phyloP scores from a whole-genome alignment of 2,888 invertebrate genomes.

The Cerceris ruficornis region DNA sequence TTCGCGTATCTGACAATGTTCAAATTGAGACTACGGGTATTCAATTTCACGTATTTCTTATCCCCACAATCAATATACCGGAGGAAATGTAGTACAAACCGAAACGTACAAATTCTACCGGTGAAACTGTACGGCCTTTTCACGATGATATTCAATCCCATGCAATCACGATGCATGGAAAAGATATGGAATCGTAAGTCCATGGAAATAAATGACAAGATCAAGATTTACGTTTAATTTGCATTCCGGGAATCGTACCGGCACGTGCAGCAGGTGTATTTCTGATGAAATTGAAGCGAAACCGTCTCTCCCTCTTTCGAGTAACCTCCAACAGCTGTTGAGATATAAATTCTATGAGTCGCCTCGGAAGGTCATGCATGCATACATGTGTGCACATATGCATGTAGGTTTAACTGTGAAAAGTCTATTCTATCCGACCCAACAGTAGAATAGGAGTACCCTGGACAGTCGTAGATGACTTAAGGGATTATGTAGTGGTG shows the following conservation, averaged over 20 bases:
- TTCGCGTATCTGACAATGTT: too few species aligned
- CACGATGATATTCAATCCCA: too few species aligned
- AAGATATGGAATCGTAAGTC: too few species aligned
- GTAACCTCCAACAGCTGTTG: constrained; percentile 41
- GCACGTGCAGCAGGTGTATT: constrained; percentile 55
- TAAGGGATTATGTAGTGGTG: constrained; percentile 60
- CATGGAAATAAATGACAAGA: constrained; percentile 25
- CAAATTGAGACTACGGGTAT: too few species aligned
- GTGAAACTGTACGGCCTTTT: too few species aligned
- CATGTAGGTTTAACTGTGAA: constrained; percentile 49
- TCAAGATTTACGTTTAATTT: constrained; percentile 48
- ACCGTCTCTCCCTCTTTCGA: background rate
- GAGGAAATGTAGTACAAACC: too few species aligned
- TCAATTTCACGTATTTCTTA: too few species aligned
- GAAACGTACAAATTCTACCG: too few species aligned
- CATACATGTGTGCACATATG: constrained; percentile 19
- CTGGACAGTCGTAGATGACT: constrained; percentile 41
- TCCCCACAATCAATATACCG: too few species aligned
- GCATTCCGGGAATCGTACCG: constrained; percentile 37
- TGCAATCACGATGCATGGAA: too few species aligned
- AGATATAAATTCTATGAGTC: constrained; percentile 57
- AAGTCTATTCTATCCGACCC: constrained; percentile 59
- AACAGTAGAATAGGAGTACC: constrained; percentile 15
- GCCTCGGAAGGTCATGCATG: constrained; percentile 13
- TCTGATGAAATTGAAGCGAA: constrained; percentile 58